Base-by-base conservation (phyloP, 2,113 vertebrate genomes). In the Nothocercus julius region DNA sequence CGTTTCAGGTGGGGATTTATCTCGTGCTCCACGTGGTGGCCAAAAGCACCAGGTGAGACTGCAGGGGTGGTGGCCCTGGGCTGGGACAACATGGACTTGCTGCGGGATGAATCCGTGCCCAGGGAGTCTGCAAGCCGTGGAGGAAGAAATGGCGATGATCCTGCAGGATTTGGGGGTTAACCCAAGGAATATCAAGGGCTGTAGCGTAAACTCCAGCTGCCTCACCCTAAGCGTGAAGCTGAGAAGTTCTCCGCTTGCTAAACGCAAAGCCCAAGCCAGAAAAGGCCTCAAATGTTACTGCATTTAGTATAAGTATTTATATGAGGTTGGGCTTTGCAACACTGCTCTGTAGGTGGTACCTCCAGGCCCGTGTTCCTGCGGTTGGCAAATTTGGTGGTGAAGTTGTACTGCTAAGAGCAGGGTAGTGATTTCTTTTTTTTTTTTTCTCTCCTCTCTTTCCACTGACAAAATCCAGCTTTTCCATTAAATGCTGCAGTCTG, bases 21-120 rank as follows among this genome's bases (percentile, higher is more conserved):
- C 24, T 40, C 11, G 11, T 22, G 21, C 34, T 25, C 36, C 47
- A 62, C 12, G 21, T 49, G 34, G 24, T 30, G 72, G 6, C 9
- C 16, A 21, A 32, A 34, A 80, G 30, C 1, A 2, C 7, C n/a
- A 36, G 22, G 32, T 0, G 1, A 38, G 15, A 14, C 22, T 0
- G 2, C 24, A 7, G 12, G 36, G 51, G 25, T 28, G 28, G 27
- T 27, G 51, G 16, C 16, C 54, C 28, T 11, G 54, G 54, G 16
- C 8, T 18, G 28, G 30, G 54, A 32, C 16, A 16, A 58, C 28
- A 28, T 16, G 9, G 54, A 30, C 54, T 30, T 56, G 54, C 54
- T 5, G 15, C 15, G 16, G 54, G 54, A 56, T 56, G 54, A 30
- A 56, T 17, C 27, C 15, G 54, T 56, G 28, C 28, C 54, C 15